Evolutionary conservation across 2,113 vertebrate species (phyloP), one percentile per base, ranked within the genome.

Genomic region (Oplegnathus fasciatus): DNA sequence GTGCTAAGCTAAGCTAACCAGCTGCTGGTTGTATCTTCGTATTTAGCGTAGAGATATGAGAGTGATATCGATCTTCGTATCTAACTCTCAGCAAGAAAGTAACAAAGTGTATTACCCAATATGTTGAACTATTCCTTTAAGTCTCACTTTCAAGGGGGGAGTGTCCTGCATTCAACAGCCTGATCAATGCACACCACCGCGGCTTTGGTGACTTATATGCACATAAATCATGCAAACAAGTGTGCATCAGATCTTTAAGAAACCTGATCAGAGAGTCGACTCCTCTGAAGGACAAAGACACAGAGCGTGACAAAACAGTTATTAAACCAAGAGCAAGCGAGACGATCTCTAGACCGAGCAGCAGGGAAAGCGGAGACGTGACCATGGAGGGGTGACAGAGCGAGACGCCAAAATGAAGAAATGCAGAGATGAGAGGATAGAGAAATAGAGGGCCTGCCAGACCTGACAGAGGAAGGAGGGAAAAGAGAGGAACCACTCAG

Each of bases 261-360:
- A 80, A 83, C 77, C 88, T 75, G 87, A 91, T 90, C 88, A 83
- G 82, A 89, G 84, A 83, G 77, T 84, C 22, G 61, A 87, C 78
- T 88, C 68, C 75, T 91, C 86, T 93, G 90, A 95, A 94, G 91
- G 93, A 93, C 93, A 91, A 84, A 58, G 88, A 91, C 86, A 73
- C 80, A 9, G 82, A 91, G 91, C 89, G 85, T 94, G 94, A 94
- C 91, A 81, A 94, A 93, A 81, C 65, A 69, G 84, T 91, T 89
- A 91, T 93, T 91, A 93, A 91, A 92, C 80, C 73, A 58, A 77
- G 85, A 86, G 84, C 66, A 73, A 84, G 91, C 79, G 83, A 89
- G 87, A 88, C 88, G 54, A 90, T 94, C 92, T 92, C 75, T 32
- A 86, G 89, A 86, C 84, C 48, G 76, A 84, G 82, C 78, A 78